Base-by-base conservation (phyloP, 2,888 invertebrate species). In the Neoaliturus tenellus region DNA sequence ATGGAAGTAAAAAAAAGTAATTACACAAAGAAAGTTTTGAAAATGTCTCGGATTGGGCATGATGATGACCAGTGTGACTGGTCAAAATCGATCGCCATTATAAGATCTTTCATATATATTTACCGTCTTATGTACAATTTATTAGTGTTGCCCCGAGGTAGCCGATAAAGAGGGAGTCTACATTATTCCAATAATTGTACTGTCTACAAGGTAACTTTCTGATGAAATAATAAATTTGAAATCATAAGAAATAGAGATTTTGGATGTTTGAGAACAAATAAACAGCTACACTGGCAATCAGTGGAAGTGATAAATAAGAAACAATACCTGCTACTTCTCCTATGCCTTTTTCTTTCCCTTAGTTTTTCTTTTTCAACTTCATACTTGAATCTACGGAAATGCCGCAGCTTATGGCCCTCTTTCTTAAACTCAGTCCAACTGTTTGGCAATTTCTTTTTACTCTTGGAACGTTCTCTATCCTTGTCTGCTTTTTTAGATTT, bases 391-490 rank as follows among this genome's bases (percentile, higher is more conserved):
- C 86, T 58, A 12, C 85, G 84, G 23, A 86, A 86, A 55, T 87
- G 85, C 35, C 84, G 83, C 5, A 86, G 81, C 33, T 84, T 85
- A 55, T 84, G 86, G 12, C 85, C 85, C 5, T 85, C 75, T 71
- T 83, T 85, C 17, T 85, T 86, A 58, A 87, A 86, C 35, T 87
- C 87, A 5, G 69, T 80, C 87, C 87, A 87, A 41, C 85, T 85
- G 58, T 85, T 83, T 4, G 87, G 86, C 81, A 85, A 71, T 14
- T 48, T 81, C 71, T 80, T 83, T 78, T 85, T 85, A 31, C 55
- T 82, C 81, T 84, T 86, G 71, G 84, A 83, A 31, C 71, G 35
- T 20, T 83, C 85, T 28, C 39, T 73, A 33, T 82, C 82, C 28
- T 39, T 73, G 6, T 69, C 67, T 6, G 67, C 41, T 17, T 23